Evolutionary conservation across 2,797 vertebrate species (phyloP).

Genomic region (Pogoniulus pusillus): DNA sequence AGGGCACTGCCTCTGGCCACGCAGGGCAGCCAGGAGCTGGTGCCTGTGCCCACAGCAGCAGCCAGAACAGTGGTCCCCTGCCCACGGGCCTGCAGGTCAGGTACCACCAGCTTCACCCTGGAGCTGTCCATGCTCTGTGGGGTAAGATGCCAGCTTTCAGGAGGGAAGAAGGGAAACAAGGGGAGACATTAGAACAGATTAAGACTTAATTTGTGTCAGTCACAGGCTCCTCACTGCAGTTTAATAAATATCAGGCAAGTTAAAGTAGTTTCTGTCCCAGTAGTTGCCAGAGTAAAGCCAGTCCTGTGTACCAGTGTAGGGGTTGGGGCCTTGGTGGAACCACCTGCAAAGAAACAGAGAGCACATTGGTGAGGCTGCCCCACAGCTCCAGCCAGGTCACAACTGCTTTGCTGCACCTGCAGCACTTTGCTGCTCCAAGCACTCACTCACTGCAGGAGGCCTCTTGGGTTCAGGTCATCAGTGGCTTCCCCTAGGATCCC

Average conservation of each 20-base stretch:
- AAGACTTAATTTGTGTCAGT: constrained; percentile 74
- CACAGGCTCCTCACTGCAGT: constrained; percentile 52
- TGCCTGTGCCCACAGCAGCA: not conserved
- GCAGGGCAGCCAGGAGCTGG: not conserved
- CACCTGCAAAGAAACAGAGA: constrained; percentile 81
- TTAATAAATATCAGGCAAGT: constrained; percentile 96
- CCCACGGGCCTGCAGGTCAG: constrained; percentile 11
- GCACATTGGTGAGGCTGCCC: not conserved
- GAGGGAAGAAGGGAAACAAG: constrained; percentile 72
- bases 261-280: constrained; percentile 94
- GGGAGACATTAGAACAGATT: constrained; percentile 71
- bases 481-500: not conserved
- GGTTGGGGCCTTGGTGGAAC: constrained; percentile 94
- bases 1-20: not conserved
- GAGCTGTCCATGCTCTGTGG: constrained; percentile 43
- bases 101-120: constrained; percentile 17
- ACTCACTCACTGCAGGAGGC: not conserved
- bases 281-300: constrained; percentile 96
- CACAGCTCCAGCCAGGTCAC: not conserved
- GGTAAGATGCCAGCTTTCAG: constrained; percentile 45
- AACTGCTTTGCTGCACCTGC: constrained; percentile 49
- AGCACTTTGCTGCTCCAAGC: not conserved
- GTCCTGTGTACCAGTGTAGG: constrained; percentile 92
- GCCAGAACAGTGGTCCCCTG: constrained; percentile 23
- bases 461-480: not conserved